These are phyloP conservation scores for Amazonetta brasiliensis DNA, from an alignment of 2,797 vertebrate genomes.

Conservation along the genomic window DNA sequence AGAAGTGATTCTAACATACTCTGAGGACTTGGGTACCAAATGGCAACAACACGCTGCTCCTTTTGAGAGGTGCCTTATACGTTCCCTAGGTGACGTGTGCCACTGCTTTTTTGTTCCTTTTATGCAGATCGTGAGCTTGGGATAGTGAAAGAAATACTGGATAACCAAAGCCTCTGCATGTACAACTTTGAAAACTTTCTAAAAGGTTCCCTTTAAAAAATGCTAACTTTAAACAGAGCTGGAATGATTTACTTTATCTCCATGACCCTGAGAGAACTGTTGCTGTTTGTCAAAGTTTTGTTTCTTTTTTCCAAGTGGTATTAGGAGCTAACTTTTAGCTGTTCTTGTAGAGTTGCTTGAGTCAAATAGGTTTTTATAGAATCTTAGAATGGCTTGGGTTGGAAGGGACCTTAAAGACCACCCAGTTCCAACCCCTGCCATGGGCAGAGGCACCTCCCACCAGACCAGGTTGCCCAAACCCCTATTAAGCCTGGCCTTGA, in stretches of 20 bases:
- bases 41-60: background rate
- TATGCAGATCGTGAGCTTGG: background rate
- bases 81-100: background rate
- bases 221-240: background rate
- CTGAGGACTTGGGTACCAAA: fast-evolving
- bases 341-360: background rate
- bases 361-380: background rate
- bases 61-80: background rate
- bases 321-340: background rate
- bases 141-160: background rate
- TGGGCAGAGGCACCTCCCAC: too few species aligned
- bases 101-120: background rate
- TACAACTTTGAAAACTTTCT: background rate
- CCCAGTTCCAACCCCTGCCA: too few species aligned
- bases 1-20: background rate
- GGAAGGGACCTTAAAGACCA: too few species aligned
- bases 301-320: fast-evolving
- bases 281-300: background rate
- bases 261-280: background rate
- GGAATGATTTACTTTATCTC: background rate
- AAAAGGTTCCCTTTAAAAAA: background rate
- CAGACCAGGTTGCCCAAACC: too few species aligned
- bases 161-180: background rate
- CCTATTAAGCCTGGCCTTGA: too few species aligned
- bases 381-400: too few species aligned